Percentiles rank a stretch among this genome's conserved stretches.
Conservation (phyloP, 1,140 invertebrate species). For the Diabrotica undecimpunctata region DNA sequence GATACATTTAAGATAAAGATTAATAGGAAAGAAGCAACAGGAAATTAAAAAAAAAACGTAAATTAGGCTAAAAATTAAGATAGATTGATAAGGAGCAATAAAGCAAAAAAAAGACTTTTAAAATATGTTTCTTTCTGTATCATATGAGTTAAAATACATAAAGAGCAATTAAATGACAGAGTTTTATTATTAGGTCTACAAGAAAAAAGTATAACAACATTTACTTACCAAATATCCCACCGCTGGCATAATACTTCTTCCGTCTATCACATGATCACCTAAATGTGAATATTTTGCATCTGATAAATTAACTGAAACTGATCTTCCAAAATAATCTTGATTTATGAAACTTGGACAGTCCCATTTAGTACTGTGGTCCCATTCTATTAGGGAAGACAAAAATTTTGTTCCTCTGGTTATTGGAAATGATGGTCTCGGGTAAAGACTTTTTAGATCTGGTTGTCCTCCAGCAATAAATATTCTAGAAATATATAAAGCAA, state of each 20-base stretch:
- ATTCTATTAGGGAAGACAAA: conserved; percentile 76
- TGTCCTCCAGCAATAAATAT: conserved; percentile 76
- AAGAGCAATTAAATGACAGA: too few species aligned
- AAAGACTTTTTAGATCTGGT: conserved; percentile 69
- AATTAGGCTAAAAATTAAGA: too few species aligned
- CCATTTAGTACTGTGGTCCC: conserved; percentile 87
- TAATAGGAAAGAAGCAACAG: too few species aligned
- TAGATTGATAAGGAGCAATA: too few species aligned
- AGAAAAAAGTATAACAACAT: too few species aligned
- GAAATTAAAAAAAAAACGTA: too few species aligned
- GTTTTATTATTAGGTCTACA: too few species aligned
- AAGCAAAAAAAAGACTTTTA: too few species aligned
- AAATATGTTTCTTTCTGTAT: too few species aligned
- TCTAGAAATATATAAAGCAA: conserved; percentile 46
- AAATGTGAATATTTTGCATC: conserved; percentile 52
- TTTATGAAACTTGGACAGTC: conserved; percentile 43
- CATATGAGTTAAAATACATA: too few species aligned
- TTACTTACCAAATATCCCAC: conserved; percentile 80
- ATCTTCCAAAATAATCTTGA: conserved; percentile 13
- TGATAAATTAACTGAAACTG: conserved; percentile 12
- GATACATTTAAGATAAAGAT: too few species aligned
- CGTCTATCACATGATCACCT: conserved; percentile 87
- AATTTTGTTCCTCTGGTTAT: conserved; percentile 83
- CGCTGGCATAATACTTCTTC: conserved; percentile 88
- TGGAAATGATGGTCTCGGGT: conserved; percentile 72